Percentiles rank a stretch among this genome's conserved stretches.
phyloP scores from a whole-genome alignment of 2,113 vertebrate genomes.

The Boleophthalmus pectinirostris region DNA sequence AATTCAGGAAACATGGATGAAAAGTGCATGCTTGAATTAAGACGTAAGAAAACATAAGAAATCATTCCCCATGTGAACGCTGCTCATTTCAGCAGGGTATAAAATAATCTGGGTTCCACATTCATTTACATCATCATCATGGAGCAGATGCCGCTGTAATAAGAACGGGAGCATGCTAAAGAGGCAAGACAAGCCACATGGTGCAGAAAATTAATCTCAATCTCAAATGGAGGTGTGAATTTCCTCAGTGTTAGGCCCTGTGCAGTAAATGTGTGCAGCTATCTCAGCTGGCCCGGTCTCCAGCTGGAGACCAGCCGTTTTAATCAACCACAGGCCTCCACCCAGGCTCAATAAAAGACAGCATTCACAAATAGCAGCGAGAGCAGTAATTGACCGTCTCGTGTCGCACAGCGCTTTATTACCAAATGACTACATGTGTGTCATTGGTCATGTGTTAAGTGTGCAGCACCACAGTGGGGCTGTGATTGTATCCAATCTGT shows the following conservation, averaged over 20 bases:
- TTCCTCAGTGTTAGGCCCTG: conserved; percentile 57
- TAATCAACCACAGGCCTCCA: conserved; percentile 75
- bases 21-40: conserved; percentile 57
- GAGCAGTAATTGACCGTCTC: conserved; percentile 71
- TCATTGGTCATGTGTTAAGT: conserved; percentile 24
- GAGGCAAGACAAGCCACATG: conserved; percentile 72
- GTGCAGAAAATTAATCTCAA: conserved; percentile 76
- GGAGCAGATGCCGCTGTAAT: conserved; percentile 70
- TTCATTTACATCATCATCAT: conserved; percentile 76
- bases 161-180: conserved; percentile 65
- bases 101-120: conserved; percentile 68
- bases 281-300: conserved; percentile 63
- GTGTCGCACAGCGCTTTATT: conserved; percentile 65
- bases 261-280: conserved; percentile 58
- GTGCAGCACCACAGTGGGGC: conserved; percentile 5
- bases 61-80: conserved; percentile 43
- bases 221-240: conserved; percentile 70
- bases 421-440: conserved; percentile 65
- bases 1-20: conserved; percentile 54
- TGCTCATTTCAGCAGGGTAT: conserved; percentile 63
- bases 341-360: conserved; percentile 74
- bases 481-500: conserved; percentile 23
- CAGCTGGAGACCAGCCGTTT: conserved; percentile 70
- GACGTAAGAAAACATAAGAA: conserved; percentile 58
- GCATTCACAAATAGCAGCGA: conserved; percentile 71